Percentiles rank a stretch among this genome's conserved stretches.
Evolutionary conservation across 2,797 vertebrate species (phyloP).

Genomic region (Crax fasciolata): DNA sequence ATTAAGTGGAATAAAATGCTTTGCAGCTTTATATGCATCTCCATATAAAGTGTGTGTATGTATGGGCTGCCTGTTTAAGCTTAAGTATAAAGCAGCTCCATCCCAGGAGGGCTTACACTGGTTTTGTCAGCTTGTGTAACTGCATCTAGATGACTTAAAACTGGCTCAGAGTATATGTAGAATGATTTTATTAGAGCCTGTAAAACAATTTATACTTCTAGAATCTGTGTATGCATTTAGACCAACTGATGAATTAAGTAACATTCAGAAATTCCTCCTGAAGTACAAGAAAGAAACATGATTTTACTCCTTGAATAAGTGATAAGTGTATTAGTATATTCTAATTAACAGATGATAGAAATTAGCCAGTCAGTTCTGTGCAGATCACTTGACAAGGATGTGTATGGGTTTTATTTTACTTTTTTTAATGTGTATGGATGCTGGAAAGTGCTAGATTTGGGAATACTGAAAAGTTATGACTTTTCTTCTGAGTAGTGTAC

Average conservation of each 20-base stretch:
- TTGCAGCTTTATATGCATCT: neutral
- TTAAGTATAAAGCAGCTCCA: neutral
- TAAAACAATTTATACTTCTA: neutral
- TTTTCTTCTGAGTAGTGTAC: neutral
- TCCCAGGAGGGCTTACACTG: neutral
- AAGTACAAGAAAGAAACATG: neutral
- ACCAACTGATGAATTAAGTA: neutral
- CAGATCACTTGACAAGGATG: neutral
- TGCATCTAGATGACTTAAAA: neutral
- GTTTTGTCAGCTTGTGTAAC: neutral
- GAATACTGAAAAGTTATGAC: accelerated
- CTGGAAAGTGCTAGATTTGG: neutral
- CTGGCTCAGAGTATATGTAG: neutral
- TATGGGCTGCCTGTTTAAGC: neutral
- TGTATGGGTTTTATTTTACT: neutral
- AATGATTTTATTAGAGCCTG: neutral
- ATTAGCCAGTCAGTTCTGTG: neutral
- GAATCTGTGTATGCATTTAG: neutral
- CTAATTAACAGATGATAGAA: neutral
- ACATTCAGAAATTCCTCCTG: neutral
- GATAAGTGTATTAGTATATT: neutral
- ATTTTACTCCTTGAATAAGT: neutral
- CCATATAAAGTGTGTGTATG: accelerated
- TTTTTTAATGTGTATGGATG: neutral
- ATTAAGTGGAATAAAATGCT: neutral